Conservation (phyloP, 2,888 invertebrate species). For the Oligia strigilis region DNA sequence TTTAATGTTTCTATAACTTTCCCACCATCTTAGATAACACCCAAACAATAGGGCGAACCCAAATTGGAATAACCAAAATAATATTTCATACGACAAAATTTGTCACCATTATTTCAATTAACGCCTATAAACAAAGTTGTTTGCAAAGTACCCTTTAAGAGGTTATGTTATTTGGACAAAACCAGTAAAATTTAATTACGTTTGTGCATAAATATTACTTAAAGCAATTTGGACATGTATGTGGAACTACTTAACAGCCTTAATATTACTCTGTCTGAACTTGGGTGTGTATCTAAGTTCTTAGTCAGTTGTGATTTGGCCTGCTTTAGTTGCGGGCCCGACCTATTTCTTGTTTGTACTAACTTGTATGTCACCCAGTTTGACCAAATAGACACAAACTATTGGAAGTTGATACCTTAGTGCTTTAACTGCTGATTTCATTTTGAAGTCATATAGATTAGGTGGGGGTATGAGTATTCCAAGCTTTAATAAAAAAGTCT, state of each 20-base stretch:
- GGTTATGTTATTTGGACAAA: slow-evolving; percentile 65
- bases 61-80: slow-evolving; percentile 21
- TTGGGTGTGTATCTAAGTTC: slow-evolving; percentile 74
- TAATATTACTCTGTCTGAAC: slow-evolving; percentile 57
- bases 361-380: slow-evolving; percentile 81
- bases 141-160: slow-evolving; percentile 61
- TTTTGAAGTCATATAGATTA: slow-evolving; percentile 49
- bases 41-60: slow-evolving; percentile 1
- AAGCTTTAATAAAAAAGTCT: too few species aligned
- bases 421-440: slow-evolving; percentile 66
- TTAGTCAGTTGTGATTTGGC: slow-evolving; percentile 79
- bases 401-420: slow-evolving; percentile 75
- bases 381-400: slow-evolving; percentile 78
- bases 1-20: background rate
- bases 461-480: slow-evolving; percentile 12
- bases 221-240: slow-evolving; percentile 68
- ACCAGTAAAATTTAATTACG: slow-evolving; percentile 66
- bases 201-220: slow-evolving; percentile 70
- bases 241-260: slow-evolving; percentile 58
- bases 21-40: background rate
- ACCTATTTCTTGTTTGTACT: slow-evolving; percentile 80
- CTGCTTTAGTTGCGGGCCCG: slow-evolving; percentile 79
- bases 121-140: slow-evolving; percentile 54
- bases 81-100: slow-evolving; percentile 51
- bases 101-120: slow-evolving; percentile 56